A percentile compares a stretch with the other conserved stretches of the same genome.
phyloP scores from a whole-genome alignment of 2,113 vertebrate species.

The Willisornis vidua region DNA sequence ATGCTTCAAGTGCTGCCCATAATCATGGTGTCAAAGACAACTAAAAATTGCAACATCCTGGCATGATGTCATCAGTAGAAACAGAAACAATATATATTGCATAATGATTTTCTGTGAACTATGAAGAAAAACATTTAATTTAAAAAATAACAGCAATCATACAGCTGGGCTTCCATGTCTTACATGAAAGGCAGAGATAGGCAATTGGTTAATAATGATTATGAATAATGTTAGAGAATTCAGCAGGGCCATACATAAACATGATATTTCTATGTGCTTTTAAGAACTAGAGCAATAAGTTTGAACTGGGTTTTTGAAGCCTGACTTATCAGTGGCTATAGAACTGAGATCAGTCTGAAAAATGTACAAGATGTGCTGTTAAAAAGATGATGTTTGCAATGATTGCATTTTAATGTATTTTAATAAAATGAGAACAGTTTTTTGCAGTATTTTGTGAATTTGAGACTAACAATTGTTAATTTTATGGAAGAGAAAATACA shows the following conservation, averaged over 20 bases:
- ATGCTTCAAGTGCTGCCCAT: background rate
- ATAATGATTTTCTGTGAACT: background rate
- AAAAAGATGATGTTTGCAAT: background rate
- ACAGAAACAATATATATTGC: background rate
- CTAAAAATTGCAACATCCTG: background rate
- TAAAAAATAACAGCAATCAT: background rate
- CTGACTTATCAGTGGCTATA: background rate
- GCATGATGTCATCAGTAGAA: background rate
- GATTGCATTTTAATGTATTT: background rate
- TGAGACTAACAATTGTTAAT: background rate
- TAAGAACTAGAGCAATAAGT: background rate
- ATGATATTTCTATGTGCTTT: background rate
- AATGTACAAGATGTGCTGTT: background rate
- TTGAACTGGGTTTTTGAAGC: background rate
- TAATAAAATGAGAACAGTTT: background rate
- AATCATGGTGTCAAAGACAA: background rate
- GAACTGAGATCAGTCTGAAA: background rate
- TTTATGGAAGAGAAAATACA: background rate
- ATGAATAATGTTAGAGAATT: background rate
- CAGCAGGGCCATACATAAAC: background rate
- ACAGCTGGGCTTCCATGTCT: background rate
- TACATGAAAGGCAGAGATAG: background rate
- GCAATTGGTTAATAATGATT: background rate
- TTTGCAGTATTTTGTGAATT: background rate
- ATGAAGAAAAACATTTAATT: background rate